Base-by-base conservation (phyloP, 2,113 vertebrate genomes). In the Dipodomys ordii region DNA sequence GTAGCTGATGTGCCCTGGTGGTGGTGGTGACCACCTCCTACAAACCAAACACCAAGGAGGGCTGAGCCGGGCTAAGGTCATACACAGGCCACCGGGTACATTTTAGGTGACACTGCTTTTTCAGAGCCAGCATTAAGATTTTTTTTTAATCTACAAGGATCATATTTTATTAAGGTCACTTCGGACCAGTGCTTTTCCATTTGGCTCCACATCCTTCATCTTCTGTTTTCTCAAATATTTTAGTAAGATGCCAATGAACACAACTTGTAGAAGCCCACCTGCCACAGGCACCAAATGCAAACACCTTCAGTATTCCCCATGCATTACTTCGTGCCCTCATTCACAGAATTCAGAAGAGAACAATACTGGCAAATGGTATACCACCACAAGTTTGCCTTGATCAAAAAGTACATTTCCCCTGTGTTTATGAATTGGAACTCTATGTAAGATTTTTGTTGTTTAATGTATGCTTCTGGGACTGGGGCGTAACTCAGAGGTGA, bases 321-420 rank as follows among this genome's bases (percentile, higher is more conserved):
- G 0, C 0, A 16, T 8, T 22, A 0, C 1, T 0, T 0, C 5
- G 19, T 30, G 64, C 23, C 65, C 32, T 22, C 73, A 11, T 1
- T 8, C 39, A n/a, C 0, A 82, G 46, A 65, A 73, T 20, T 20
- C 7, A 27, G 30, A 69, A n/a, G 3, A 73, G 62, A 25, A 16
- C 64, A 53, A 68, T 32, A 22, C 25, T 39, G 30, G 6, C 30
- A 72, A 76, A 65, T 0, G 7, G 53, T 86, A 73, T 39, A 6
- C 39, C 39, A 49, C 68, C 15, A 28, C 1, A 74, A 60, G 28
- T 25, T 74, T 62, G 65, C 4, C 23, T 7, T 60, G 30, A 65
- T 65, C 53, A 87, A 83, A 76, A 22, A 30, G 25, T 57, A 32
- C 0, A n/a, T 71, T 73, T 89, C 57, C 30, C 71, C 49, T 27